Percentiles rank a stretch among this genome's conserved stretches.
These are phyloP conservation scores for Lypha dubia DNA, from an alignment of 2,888 invertebrate genomes.

Conservation along the genomic window DNA sequence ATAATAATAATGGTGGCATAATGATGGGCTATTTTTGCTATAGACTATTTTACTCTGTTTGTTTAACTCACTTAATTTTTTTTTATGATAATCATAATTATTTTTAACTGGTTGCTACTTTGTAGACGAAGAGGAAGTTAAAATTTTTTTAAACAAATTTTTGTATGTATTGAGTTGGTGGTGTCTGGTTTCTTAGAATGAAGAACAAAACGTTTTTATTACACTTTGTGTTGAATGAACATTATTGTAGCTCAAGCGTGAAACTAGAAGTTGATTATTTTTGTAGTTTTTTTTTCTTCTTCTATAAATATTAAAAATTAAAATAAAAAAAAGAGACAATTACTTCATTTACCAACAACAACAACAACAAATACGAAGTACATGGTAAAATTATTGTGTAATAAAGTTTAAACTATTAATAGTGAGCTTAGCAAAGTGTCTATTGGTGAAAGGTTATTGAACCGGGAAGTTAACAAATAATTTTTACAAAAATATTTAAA, in stretches of 20 bases:
- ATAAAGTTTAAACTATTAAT: background rate
- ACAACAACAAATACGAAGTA: background rate
- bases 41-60: background rate
- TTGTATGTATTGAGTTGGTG: too few species aligned
- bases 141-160: conserved; percentile 11
- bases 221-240: background rate
- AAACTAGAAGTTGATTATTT: conserved; percentile 21
- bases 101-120: conserved; percentile 20
- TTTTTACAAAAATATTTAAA: background rate
- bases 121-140: conserved; percentile 34
- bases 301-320: background rate
- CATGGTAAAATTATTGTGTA: background rate
- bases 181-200: conserved; percentile 31
- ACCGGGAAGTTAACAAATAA: background rate
- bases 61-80: conserved; percentile 28
- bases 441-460: background rate
- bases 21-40: background rate
- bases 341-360: background rate
- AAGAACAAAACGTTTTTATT: conserved; percentile 30
- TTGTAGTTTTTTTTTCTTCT: background rate
- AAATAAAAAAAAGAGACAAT: background rate
- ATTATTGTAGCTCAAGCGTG: conserved; percentile 27
- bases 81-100: conserved; percentile 48
- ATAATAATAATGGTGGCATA: conserved; percentile 18
- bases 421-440: background rate